These are phyloP conservation scores for Tipula helvola DNA, from an alignment of 2,888 invertebrate species.

Conservation along the genomic window DNA sequence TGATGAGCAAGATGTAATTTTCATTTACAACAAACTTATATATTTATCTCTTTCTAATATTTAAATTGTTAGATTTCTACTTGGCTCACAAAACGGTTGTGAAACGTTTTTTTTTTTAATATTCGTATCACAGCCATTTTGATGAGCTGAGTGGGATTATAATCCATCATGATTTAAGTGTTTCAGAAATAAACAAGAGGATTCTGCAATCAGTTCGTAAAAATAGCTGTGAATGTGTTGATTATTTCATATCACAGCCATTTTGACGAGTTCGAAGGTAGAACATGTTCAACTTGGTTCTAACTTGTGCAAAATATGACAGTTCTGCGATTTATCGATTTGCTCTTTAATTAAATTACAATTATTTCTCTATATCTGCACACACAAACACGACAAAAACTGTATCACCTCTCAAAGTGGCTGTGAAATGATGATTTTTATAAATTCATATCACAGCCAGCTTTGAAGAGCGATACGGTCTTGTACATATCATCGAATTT, in stretches of 20 bases:
- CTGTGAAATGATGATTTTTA: slow-evolving; percentile 58
- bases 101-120: slow-evolving; percentile 27
- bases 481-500: slow-evolving; percentile 7
- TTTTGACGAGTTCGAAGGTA: slow-evolving; percentile 37
- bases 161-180: not conserved
- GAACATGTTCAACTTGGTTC: slow-evolving; percentile 18
- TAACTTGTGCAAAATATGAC: too few relatives aligned
- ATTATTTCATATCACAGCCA: slow-evolving; percentile 35
- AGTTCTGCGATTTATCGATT: too few relatives aligned
- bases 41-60: not conserved
- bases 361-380: not conserved
- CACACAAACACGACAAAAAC: slow-evolving; percentile 22
- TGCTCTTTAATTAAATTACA: not conserved
- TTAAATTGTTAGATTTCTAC: slow-evolving; percentile 21
- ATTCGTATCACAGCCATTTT: slow-evolving; percentile 37
- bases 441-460: slow-evolving; percentile 89
- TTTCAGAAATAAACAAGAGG: slow-evolving; percentile 15
- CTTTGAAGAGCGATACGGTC: slow-evolving; percentile 80
- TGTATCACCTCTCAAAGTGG: slow-evolving; percentile 72
- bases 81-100: slow-evolving; percentile 35
- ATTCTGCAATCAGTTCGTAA: not conserved
- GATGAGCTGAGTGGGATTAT: slow-evolving; percentile 28
- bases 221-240: slow-evolving; percentile 27
- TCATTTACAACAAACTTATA: slow-evolving; percentile 11
- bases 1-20: slow-evolving; percentile 33